These are phyloP conservation scores for Halichoeres trimaculatus DNA, from an alignment of 2,113 vertebrate genomes.

Conservation along the genomic window DNA sequence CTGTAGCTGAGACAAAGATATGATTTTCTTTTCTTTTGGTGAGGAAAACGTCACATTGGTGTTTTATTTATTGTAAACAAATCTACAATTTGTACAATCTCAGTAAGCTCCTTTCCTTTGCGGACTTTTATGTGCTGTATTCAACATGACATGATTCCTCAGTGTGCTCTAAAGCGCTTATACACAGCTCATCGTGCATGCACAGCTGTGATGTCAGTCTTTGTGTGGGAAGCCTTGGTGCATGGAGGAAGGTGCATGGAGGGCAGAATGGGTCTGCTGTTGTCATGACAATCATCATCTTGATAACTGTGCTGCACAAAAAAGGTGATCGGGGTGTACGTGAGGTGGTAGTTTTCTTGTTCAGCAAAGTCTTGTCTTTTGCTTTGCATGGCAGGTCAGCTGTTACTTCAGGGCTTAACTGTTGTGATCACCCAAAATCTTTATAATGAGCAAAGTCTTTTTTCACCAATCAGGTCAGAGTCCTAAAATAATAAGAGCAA, in stretches of 20 bases:
- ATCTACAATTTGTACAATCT: background rate
- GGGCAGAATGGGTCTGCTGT: constrained; percentile 61
- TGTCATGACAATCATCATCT: constrained; percentile 78
- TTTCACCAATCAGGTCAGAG: constrained; percentile 99
- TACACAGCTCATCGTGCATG: constrained; percentile 69
- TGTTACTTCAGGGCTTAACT: constrained; percentile 46
- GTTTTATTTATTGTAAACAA: constrained; percentile 13
- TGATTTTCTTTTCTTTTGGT: constrained; percentile 4
- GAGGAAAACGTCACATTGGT: constrained; percentile 18
- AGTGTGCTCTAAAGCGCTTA: constrained; percentile 50
- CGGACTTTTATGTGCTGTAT: constrained; percentile 15
- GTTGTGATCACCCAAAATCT: constrained; percentile 69
- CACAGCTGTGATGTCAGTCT: constrained; percentile 76
- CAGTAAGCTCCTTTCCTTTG: constrained; percentile 3
- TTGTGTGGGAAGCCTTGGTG: constrained; percentile 76
- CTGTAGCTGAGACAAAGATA: background rate
- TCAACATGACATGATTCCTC: constrained; percentile 52
- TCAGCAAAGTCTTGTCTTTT: constrained; percentile 53
- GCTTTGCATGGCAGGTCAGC: constrained; percentile 77
- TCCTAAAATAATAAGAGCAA: constrained; percentile 99
- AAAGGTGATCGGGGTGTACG: constrained; percentile 31
- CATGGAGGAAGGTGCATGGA: constrained; percentile 81
- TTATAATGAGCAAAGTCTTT: constrained; percentile 93
- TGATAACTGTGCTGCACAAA: constrained; percentile 45
- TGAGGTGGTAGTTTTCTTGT: constrained; percentile 46